Conservation (phyloP, 2,113 vertebrate species). For the Piprites chloris region DNA sequence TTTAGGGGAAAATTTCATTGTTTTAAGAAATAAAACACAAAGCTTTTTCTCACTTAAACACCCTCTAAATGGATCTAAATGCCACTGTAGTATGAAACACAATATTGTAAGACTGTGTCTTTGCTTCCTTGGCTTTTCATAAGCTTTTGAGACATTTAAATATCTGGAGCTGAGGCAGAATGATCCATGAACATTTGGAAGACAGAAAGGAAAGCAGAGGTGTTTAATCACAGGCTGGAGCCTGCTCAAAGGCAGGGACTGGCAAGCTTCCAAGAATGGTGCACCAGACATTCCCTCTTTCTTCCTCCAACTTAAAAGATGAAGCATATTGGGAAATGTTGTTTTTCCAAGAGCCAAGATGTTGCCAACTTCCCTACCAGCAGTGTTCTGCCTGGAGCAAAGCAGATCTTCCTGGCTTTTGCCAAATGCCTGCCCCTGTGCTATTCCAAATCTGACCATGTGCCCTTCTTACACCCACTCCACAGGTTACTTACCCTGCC, state of each 20-base stretch:
- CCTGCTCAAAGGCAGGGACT: neutral
- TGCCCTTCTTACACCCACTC: neutral
- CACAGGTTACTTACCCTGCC: neutral
- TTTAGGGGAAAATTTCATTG: neutral
- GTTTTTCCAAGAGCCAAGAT: neutral
- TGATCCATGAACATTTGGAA: neutral
- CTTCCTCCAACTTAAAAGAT: neutral
- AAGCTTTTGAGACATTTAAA: neutral
- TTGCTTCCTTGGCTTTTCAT: neutral
- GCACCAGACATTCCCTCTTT: neutral
- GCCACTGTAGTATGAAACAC: neutral
- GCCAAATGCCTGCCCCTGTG: neutral
- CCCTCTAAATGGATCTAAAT: neutral
- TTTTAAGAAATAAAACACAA: neutral
- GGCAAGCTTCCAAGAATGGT: neutral
- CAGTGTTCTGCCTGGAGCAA: neutral
- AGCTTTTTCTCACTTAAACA: neutral
- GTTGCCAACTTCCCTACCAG: neutral
- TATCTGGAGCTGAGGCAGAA: neutral
- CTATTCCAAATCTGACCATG: neutral
- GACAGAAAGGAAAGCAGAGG: slow-evolving; percentile 38
- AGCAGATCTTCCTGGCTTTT: neutral
- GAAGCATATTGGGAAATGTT: neutral
- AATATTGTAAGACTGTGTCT: neutral
- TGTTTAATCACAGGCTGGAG: slow-evolving; percentile 34